Base-by-base conservation (phyloP, 2,113 vertebrate species). In the Cyrtonyx montezumae region DNA sequence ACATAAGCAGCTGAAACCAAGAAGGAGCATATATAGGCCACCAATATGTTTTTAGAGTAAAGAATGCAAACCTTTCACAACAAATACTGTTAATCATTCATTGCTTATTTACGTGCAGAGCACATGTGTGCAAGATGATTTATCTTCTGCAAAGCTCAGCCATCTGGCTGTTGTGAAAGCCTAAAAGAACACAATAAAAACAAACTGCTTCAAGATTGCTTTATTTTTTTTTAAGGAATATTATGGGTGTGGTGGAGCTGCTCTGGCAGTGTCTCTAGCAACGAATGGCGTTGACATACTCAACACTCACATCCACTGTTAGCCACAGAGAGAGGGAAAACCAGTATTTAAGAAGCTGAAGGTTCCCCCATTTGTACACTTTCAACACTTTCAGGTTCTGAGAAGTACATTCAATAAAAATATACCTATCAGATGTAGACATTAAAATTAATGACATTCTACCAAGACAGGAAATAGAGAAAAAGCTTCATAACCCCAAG, bases 111-210 rank as follows among this genome's bases (percentile, higher is more conserved):
- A 49, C 73, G 81, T 67, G 16, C 22, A 12, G 15, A 37, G 7
- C n/a, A 8, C 10, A 67, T 1, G 1, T 92, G 61, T 85, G 4
- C 58, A 85, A 42, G 13, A 67, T 82, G 28, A 87, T 91, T 89
- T 85, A 63, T 87, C 55, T 76, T 82, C 13, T 59, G 62, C 45
- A 77, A 85, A 92, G 37, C 63, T 82, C 58, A 77, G 61, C 63
- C 67, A 94, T 86, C 74, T 95, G 92, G 67, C 32, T 93, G 74
- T 88, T 88, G 28, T 87, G 87, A 92, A 93, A 90, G 30, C 30
- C 53, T 92, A 81, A 32, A 84, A 67, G 40, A 90, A 79, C 58
- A 80, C 3, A n/a, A 48, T 13, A 61, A 67, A 93, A 88, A 83
- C 28, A 94, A 91, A 87, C 21, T 34, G 45, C n/a, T 76, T 66